Conservation (phyloP, 2,113 vertebrate genomes). For the Fregata magnificens region DNA sequence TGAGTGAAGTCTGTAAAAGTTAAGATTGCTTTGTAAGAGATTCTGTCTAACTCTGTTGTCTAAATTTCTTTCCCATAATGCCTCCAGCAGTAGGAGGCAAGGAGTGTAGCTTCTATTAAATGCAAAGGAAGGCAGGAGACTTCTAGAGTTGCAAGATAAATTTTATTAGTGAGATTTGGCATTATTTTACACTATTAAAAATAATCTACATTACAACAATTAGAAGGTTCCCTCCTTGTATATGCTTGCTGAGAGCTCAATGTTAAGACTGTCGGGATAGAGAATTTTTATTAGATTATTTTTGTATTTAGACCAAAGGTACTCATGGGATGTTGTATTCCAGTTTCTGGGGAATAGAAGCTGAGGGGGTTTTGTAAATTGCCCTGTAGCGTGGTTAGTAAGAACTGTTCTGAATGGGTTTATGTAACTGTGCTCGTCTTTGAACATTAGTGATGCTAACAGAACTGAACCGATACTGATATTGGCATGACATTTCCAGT, state of each 20-base stretch:
- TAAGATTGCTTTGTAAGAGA: not conserved
- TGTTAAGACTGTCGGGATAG: not conserved
- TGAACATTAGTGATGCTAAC: not conserved
- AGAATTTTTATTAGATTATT: not conserved
- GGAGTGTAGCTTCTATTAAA: not conserved
- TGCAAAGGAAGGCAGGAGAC: not conserved
- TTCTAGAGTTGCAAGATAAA: constrained; percentile 22
- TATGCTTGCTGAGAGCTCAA: not conserved
- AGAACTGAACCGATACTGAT: not conserved
- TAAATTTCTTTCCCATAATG: not conserved
- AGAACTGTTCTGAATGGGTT: not conserved
- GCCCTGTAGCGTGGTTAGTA: not conserved
- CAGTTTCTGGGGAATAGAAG: not conserved
- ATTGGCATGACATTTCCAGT: not conserved
- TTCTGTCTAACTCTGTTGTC: not conserved
- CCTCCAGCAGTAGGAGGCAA: not conserved
- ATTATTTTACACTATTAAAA: constrained; percentile 34
- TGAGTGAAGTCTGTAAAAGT: not conserved
- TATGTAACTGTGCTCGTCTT: not conserved
- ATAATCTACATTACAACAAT: constrained; percentile 21
- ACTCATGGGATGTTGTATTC: not conserved
- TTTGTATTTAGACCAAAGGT: not conserved
- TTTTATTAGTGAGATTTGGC: constrained; percentile 50
- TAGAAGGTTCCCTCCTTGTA: not conserved
- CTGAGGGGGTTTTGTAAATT: not conserved